Evolutionary conservation across 30 jellyfish, hydroid and myxozoan species (phyloP).

Genomic region (Hydractinia echinata): DNA sequence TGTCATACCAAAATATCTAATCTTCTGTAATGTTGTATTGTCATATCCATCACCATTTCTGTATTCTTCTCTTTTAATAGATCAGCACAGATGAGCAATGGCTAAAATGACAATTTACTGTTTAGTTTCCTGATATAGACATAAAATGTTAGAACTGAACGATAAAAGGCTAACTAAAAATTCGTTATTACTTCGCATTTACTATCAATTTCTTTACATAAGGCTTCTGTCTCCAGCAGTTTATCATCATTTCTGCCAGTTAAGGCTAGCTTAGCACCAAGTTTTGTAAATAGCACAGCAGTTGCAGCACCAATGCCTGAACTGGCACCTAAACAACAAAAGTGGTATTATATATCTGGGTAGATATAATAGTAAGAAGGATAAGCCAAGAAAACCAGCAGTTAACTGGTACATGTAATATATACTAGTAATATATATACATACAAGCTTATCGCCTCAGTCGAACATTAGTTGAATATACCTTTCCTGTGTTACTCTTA

Average conservation of each 20-base stretch:
- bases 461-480: neutral
- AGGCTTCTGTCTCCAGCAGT: slow-evolving; percentile 31
- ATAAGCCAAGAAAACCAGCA: neutral
- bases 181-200: neutral
- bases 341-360: neutral
- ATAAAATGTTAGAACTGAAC: neutral
- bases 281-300: slow-evolving; percentile 55
- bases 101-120: slow-evolving; percentile 26
- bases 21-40: slow-evolving; percentile 52
- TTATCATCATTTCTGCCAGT: slow-evolving; percentile 80
- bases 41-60: slow-evolving; percentile 37
- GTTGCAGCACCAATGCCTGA: slow-evolving; percentile 87
- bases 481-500: too few relatives aligned
- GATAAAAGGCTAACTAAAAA: too few relatives aligned
- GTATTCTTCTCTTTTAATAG: slow-evolving; percentile 71
- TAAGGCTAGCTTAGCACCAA: slow-evolving; percentile 69
- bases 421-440: neutral
- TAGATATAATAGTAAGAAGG: neutral
- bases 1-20: slow-evolving; percentile 64
- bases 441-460: neutral
- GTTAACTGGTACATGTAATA: neutral
- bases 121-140: neutral
- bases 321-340: slow-evolving; percentile 74
- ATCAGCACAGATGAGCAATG: slow-evolving; percentile 57
- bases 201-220: slow-evolving; percentile 39